phyloP scores from a whole-genome alignment of 2,113 vertebrate species.

The Tichodroma muraria region DNA sequence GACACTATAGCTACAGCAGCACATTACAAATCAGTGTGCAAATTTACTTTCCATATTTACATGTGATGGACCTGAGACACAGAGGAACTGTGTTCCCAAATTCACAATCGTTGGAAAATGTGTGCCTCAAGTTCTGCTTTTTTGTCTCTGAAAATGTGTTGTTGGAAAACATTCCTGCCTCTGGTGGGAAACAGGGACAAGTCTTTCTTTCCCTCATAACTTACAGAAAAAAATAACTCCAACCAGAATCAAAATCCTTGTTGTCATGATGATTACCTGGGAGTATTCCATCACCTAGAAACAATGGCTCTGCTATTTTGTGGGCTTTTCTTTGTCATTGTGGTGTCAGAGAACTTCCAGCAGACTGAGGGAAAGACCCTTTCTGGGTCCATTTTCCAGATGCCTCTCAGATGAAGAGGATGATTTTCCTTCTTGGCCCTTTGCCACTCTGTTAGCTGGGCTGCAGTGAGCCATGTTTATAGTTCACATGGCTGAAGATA shows the following conservation, averaged over 20 bases:
- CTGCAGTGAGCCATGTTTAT: constrained; percentile 34
- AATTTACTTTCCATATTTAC: neutral
- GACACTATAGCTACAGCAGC: neutral
- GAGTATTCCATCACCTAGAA: neutral
- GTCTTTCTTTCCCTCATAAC: neutral
- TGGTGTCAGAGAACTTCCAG: neutral
- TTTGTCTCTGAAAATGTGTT: neutral
- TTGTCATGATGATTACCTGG: neutral
- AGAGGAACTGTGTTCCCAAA: neutral
- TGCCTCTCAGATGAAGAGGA: neutral
- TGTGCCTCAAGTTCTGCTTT: neutral
- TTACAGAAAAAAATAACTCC: neutral
- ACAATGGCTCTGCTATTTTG: neutral
- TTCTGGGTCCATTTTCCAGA: neutral
- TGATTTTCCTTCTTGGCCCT: neutral
- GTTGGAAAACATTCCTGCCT: neutral
- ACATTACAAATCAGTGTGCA: neutral
- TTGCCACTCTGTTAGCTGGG: neutral
- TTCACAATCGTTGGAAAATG: neutral
- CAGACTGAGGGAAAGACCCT: neutral
- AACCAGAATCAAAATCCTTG: neutral
- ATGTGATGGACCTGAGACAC: neutral
- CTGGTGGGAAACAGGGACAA: neutral
- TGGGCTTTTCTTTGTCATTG: neutral
- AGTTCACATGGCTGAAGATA: constrained; percentile 16